phyloP scores from a whole-genome alignment of 2,797 vertebrate genomes.

The Chelonia mydas region DNA sequence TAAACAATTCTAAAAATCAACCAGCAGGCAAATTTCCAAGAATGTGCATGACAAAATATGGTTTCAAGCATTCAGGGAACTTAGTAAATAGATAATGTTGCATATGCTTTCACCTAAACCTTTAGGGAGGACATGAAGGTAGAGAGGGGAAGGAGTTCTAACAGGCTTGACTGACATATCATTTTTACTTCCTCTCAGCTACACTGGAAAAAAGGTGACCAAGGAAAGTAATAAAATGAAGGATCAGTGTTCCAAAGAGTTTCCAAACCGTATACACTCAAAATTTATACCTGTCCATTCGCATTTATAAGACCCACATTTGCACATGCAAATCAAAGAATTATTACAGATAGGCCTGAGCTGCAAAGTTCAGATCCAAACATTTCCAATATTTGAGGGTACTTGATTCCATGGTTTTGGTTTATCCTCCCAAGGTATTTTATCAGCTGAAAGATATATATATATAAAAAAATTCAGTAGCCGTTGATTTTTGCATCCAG shows the following conservation, averaged over 20 bases:
- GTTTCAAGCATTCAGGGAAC: slow-evolving; percentile 53
- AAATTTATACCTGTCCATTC: slow-evolving; percentile 56
- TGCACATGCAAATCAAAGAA: slow-evolving; percentile 58
- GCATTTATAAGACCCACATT: slow-evolving; percentile 64
- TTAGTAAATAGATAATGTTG: slow-evolving; percentile 53
- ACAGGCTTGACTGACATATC: slow-evolving; percentile 23
- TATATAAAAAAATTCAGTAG: no score
- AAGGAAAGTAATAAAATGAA: slow-evolving; percentile 14
- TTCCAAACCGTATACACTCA: not conserved
- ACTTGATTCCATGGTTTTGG: slow-evolving; percentile 21
- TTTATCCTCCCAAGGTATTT: not conserved
- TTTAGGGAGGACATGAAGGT: not conserved
- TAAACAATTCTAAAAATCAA: not conserved
- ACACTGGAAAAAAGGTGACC: slow-evolving; percentile 27
- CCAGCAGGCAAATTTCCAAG: slow-evolving; percentile 50
- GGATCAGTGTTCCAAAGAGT: slow-evolving; percentile 36
- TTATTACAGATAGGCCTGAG: slow-evolving; percentile 47
- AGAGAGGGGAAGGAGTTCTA: slow-evolving; percentile 33
- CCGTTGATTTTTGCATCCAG: slow-evolving; percentile 5
- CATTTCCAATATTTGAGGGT: slow-evolving; percentile 43
- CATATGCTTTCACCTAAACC: slow-evolving; percentile 43
- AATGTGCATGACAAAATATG: slow-evolving; percentile 39
- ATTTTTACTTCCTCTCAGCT: slow-evolving; percentile 33
- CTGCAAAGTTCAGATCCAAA: slow-evolving; percentile 32
- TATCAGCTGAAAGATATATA: no score